phyloP scores from a whole-genome alignment of 2,113 vertebrate species.

The Ammodramus savannarum region DNA sequence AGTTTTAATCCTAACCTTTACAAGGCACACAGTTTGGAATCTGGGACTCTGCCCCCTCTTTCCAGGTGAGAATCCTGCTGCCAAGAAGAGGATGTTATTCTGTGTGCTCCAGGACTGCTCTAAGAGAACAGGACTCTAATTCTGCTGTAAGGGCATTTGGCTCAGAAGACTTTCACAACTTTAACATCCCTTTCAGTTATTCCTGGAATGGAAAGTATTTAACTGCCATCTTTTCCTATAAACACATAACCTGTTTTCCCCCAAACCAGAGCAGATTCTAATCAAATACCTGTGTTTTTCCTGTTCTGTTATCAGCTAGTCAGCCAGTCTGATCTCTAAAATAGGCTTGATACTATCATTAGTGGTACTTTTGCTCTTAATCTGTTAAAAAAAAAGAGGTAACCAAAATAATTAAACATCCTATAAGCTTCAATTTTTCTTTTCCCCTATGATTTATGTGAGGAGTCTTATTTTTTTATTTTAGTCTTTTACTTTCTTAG shows the following conservation, averaged over 20 bases:
- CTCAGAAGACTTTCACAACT: neutral
- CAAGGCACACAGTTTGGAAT: accelerated
- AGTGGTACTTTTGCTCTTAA: neutral
- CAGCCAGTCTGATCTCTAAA: neutral
- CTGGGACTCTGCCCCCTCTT: neutral
- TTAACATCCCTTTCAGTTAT: neutral
- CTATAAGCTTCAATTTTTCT: neutral
- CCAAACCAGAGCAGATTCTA: constrained; percentile 9
- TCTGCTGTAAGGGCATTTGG: neutral
- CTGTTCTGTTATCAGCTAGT: neutral
- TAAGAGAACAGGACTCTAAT: neutral
- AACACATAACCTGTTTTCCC: neutral
- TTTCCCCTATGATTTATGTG: neutral
- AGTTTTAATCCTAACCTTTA: neutral
- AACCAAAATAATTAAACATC: neutral
- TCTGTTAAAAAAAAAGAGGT: neutral
- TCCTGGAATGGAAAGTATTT: constrained; percentile 19
- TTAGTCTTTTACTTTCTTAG: neutral
- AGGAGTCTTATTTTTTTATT: neutral
- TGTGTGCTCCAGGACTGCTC: neutral
- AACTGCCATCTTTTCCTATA: neutral
- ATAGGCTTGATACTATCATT: neutral
- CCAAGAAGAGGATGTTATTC: neutral
- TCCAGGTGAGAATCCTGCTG: neutral
- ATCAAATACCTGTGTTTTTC: neutral